These are phyloP conservation scores for Pseudotriccus pelzelni DNA, from an alignment of 2,797 vertebrate species.

Conservation along the genomic window DNA sequence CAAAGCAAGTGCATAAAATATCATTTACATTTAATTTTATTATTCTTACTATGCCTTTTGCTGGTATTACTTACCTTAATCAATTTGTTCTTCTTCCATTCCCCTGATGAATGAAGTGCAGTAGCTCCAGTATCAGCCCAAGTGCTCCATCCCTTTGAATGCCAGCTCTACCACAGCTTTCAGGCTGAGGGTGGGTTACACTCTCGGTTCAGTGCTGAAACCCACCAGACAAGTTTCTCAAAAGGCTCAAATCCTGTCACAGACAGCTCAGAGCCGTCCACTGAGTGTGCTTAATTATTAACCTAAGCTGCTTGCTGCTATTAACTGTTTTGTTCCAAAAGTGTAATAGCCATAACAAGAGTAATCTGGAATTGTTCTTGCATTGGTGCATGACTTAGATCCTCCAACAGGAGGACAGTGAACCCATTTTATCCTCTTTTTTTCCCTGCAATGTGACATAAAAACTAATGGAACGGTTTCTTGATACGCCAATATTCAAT, in stretches of 20 bases:
- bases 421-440: neutral
- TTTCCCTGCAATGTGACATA: neutral
- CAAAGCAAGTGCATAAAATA: neutral
- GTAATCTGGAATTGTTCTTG: neutral
- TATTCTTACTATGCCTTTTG: neutral
- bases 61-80: neutral
- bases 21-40: neutral
- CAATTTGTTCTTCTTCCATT: neutral
- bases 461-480: neutral
- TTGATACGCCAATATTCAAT: neutral
- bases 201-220: neutral
- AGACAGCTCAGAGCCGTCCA: constrained; percentile 23
- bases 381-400: accelerated
- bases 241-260: neutral
- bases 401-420: neutral
- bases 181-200: neutral
- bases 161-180: neutral
- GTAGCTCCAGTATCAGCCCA: accelerated
- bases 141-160: neutral
- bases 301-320: constrained; percentile 42
- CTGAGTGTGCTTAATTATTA: constrained; percentile 75
- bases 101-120: accelerated
- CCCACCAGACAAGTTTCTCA: constrained; percentile 52
- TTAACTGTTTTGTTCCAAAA: constrained; percentile 54
- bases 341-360: neutral